Evolutionary conservation across 2,113 vertebrate genomes (phyloP).

Genomic region (Pitta sordida): DNA sequence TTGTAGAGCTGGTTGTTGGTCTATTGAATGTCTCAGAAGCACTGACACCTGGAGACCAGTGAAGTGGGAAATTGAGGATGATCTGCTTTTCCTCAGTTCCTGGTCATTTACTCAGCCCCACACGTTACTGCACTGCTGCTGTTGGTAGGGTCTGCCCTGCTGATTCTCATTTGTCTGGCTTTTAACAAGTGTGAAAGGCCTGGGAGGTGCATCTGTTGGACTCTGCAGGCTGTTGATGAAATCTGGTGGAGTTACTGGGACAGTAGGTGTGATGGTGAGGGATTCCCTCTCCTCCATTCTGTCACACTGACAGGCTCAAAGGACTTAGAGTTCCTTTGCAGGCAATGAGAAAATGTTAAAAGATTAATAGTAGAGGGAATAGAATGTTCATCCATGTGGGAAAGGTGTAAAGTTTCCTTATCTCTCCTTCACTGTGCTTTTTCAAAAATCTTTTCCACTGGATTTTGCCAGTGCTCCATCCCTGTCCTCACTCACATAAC

Average conservation of each 20-base stretch:
- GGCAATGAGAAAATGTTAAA: background rate
- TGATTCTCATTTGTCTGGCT: background rate
- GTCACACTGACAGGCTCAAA: background rate
- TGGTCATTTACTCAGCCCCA: constrained; percentile 56
- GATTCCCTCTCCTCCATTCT: background rate
- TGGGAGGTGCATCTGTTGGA: background rate
- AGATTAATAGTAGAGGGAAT: background rate
- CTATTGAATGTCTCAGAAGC: background rate
- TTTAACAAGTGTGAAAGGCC: background rate
- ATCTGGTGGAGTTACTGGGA: background rate
- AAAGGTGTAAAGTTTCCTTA: background rate
- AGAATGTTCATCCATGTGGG: background rate
- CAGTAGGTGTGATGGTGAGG: background rate
- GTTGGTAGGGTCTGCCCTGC: constrained; percentile 49
- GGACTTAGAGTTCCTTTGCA: background rate
- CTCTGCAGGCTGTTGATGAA: background rate
- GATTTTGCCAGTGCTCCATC: background rate
- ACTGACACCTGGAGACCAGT: background rate
- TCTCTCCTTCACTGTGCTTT: background rate
- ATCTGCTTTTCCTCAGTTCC: constrained; percentile 58
- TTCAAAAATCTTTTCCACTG: background rate
- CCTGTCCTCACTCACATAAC: background rate
- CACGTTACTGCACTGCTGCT: constrained; percentile 71
- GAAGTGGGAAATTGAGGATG: constrained; percentile 34
- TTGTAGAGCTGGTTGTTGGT: background rate